These are phyloP conservation scores for Mastomys coucha DNA, from an alignment of 2,113 vertebrate species.

Conservation along the genomic window DNA sequence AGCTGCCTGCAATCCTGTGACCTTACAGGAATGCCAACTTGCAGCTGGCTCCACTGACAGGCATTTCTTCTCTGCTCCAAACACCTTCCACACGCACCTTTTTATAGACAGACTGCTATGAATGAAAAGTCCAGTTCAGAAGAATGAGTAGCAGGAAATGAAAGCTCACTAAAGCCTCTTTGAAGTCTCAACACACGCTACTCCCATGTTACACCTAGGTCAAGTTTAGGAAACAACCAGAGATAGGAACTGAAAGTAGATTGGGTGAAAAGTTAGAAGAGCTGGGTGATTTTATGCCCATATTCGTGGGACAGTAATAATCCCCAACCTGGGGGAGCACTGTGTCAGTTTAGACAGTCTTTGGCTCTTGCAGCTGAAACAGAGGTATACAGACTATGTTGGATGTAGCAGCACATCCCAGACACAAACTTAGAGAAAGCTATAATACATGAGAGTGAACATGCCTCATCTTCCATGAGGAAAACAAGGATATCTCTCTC, in stretches of 20 bases:
- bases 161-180: not conserved
- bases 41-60: not conserved
- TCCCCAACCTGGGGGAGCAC: not conserved
- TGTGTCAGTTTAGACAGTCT: not conserved
- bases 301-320: not conserved
- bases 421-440: conserved; percentile 34
- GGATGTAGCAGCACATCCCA: not conserved
- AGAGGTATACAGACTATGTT: not conserved
- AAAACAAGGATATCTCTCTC: conserved; percentile 20
- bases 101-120: not conserved
- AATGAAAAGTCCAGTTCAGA: conserved; percentile 29
- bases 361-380: conserved; percentile 10
- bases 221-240: conserved; percentile 40
- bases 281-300: not conserved
- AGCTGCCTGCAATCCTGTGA: not conserved
- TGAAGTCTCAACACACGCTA: conserved; percentile 4
- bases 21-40: conserved; percentile 5
- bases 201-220: not conserved
- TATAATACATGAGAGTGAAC: not conserved
- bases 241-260: conserved; percentile 15
- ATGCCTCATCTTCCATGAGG: conserved; percentile 24
- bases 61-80: not conserved
- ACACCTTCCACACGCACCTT: conserved; percentile 37
- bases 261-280: conserved; percentile 7
- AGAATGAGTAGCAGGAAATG: conserved; percentile 47